These are phyloP conservation scores for Andrena flavipes DNA, from an alignment of 2,888 invertebrate species.

Conservation along the genomic window DNA sequence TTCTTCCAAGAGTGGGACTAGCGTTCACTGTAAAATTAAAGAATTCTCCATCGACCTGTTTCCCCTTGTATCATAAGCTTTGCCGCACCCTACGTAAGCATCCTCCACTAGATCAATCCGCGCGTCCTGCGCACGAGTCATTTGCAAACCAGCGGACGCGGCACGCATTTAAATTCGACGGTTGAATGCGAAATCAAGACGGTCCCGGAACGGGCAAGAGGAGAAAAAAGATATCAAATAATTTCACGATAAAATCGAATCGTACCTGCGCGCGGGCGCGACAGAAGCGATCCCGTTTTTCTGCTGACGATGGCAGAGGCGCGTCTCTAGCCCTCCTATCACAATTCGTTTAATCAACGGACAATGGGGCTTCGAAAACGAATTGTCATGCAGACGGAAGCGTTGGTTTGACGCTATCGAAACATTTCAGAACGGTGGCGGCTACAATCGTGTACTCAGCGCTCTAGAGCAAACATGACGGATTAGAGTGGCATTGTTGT, in stretches of 20 bases:
- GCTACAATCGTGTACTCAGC: conserved; percentile 55
- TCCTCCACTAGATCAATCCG: not conserved
- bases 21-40: no score
- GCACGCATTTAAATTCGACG: not conserved
- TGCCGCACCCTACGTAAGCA: not conserved
- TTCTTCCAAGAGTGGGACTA: not conserved
- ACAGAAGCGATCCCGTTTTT: conserved; percentile 13
- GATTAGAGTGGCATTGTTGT: conserved; percentile 65
- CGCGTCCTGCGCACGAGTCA: not conserved
- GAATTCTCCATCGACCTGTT: no score
- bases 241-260: conserved; percentile 22
- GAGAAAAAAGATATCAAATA: not conserved
- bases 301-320: not conserved
- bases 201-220: not conserved
- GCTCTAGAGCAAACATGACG: conserved; percentile 59
- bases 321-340: not conserved
- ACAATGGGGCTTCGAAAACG: conserved; percentile 46
- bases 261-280: not conserved
- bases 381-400: conserved; percentile 48
- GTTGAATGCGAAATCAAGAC: not conserved
- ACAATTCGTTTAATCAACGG: conserved; percentile 60
- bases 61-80: not conserved
- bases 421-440: conserved; percentile 57
- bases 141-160: not conserved
- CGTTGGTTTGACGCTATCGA: conserved; percentile 60